A percentile compares a stretch with the other conserved stretches of the same genome.
Evolutionary conservation across 2,113 vertebrate species (phyloP).

Genomic region (Erythrocercus mccallii): DNA sequence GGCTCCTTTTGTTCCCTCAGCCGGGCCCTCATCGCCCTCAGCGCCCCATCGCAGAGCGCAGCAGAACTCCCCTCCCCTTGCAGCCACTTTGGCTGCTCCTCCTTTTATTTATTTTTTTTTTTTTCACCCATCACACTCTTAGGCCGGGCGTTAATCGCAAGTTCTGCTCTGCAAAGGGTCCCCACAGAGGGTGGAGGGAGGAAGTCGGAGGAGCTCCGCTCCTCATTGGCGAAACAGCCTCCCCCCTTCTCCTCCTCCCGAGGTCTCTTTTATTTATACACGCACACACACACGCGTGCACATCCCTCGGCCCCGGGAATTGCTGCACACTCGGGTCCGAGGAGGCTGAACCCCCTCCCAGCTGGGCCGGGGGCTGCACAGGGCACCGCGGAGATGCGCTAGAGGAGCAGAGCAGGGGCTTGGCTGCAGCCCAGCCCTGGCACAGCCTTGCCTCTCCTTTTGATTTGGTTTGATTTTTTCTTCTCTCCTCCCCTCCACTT

Average conservation of each 20-base stretch:
- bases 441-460: constrained; percentile 23
- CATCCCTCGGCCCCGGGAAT: background rate
- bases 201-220: constrained; percentile 31
- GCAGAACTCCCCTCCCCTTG: background rate
- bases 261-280: constrained; percentile 57
- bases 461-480: background rate
- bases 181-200: constrained; percentile 59
- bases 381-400: background rate
- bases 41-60: background rate
- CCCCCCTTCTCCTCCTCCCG: constrained; percentile 48
- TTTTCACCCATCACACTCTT: background rate
- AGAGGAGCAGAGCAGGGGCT: background rate
- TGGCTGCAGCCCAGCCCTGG: constrained; percentile 50
- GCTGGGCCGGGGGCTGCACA: background rate
- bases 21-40: background rate
- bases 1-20: constrained; percentile 19
- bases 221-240: constrained; percentile 39
- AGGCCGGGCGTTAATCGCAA: background rate
- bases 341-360: background rate
- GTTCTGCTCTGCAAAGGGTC: constrained; percentile 24
- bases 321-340: background rate
- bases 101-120: background rate
- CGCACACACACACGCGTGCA: constrained; percentile 29
- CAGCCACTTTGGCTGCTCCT: background rate
- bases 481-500: background rate